These are phyloP conservation scores for Periophthalmus magnuspinnatus DNA, from an alignment of 2,797 vertebrate species.

Conservation along the genomic window DNA sequence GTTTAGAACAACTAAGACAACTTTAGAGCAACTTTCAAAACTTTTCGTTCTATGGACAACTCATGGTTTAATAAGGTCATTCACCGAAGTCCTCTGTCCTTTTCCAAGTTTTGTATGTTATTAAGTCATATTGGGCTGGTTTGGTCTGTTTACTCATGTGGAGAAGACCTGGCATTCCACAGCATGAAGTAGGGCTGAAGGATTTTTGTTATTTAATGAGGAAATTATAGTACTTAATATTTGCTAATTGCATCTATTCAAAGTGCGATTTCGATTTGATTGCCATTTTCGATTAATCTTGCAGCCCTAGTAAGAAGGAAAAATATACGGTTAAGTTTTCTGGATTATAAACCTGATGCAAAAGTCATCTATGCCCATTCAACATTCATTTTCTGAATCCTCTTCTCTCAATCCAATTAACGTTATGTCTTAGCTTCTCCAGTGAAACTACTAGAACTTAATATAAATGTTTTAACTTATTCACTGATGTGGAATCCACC, in stretches of 20 bases:
- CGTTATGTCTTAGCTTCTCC: no score
- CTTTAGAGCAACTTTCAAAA: slow-evolving; percentile 4
- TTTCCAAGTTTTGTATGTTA: neutral
- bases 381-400: no score
- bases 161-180: neutral
- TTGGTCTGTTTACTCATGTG: neutral
- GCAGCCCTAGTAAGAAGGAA: no score
- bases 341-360: no score
- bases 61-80: neutral
- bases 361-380: no score
- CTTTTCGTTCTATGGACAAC: neutral
- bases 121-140: neutral
- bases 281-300: no score
- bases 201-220: no score
- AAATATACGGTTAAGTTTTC: no score
- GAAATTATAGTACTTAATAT: no score
- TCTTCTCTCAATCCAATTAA: no score
- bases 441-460: neutral
- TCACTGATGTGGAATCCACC: neutral
- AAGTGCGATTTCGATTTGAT: no score
- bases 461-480: neutral
- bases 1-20: slow-evolving; percentile 12
- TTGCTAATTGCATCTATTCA: no score
- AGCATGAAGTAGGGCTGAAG: neutral
- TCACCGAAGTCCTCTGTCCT: neutral